Percentiles rank a stretch among this genome's conserved stretches.
These are phyloP conservation scores for Halictus rubicundus DNA, from an alignment of 1,140 invertebrate species.

Conservation along the genomic window DNA sequence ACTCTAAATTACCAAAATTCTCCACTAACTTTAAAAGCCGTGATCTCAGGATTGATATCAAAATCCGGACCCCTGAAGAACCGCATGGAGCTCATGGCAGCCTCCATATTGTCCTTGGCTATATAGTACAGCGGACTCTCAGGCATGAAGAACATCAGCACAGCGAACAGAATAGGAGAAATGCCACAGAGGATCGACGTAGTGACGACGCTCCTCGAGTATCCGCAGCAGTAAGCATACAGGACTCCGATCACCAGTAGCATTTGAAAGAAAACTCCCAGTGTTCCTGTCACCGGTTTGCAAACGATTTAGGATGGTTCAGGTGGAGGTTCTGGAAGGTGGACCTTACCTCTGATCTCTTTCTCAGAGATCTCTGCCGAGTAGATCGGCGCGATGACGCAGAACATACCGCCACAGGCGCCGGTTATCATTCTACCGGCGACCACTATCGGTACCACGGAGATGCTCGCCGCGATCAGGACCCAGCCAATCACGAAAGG, in stretches of 20 bases:
- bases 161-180: conserved; percentile 72
- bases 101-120: conserved; percentile 68
- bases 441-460: conserved; percentile 63
- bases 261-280: conserved; percentile 81
- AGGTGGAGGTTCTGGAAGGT: background rate
- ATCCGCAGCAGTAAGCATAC: conserved; percentile 78
- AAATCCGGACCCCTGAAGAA: conserved; percentile 80
- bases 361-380: conserved; percentile 81
- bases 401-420: conserved; percentile 80
- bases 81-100: conserved; percentile 78
- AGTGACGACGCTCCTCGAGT: conserved; percentile 44
- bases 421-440: conserved; percentile 80
- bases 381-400: conserved; percentile 81
- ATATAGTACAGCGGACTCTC: conserved; percentile 75
- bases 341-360: conserved; percentile 77
- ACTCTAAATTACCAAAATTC: background rate
- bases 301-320: background rate
- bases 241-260: conserved; percentile 80
- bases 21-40: conserved; percentile 68
- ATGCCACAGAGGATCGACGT: conserved; percentile 62
- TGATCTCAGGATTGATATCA: conserved; percentile 77
- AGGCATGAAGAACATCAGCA: conserved; percentile 77
- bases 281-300: conserved; percentile 54
- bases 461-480: conserved; percentile 72
- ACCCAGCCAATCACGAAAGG: conserved; percentile 80